A percentile compares a stretch with the other conserved stretches of the same genome.
Evolutionary conservation across 2,797 vertebrate species (phyloP).

Genomic region (Pseudotriccus pelzelni): DNA sequence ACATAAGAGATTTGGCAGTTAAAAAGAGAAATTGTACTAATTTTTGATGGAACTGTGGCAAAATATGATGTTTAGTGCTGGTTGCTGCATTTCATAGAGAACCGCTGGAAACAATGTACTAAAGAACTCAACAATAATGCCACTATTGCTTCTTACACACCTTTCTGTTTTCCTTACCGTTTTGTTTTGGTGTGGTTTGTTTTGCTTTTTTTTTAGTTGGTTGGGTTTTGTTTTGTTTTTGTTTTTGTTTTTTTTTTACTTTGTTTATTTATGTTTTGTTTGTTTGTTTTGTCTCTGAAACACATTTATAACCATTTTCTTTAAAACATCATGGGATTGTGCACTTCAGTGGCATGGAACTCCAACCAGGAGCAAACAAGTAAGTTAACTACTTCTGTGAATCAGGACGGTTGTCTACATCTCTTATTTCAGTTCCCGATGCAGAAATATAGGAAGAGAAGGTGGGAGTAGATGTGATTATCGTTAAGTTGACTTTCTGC

Average conservation of each 20-base stretch:
- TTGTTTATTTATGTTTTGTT: neutral
- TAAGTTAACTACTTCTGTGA: neutral
- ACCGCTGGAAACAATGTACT: neutral
- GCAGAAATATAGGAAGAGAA: neutral
- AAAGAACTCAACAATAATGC: neutral
- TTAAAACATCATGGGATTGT: neutral
- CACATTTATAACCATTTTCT: neutral
- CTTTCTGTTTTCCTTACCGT: neutral
- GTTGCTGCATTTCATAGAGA: neutral
- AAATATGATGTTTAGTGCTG: neutral
- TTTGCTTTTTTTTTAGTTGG: too few species aligned
- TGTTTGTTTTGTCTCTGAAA: neutral
- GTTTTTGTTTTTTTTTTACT: neutral
- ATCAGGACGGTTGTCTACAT: neutral
- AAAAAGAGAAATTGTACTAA: neutral
- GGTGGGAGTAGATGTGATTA: neutral
- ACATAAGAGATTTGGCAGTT: neutral
- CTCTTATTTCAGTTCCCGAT: neutral
- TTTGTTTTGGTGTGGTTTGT: neutral
- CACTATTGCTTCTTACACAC: neutral
- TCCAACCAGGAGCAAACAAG: neutral
- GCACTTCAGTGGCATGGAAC: neutral
- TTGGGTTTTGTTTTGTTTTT: neutral
- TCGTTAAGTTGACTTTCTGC: neutral
- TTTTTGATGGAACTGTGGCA: neutral